A percentile compares a stretch with the other conserved stretches of the same genome.
phyloP scores from a whole-genome alignment of 2,888 invertebrate genomes.

The Calameuta pallipes region DNA sequence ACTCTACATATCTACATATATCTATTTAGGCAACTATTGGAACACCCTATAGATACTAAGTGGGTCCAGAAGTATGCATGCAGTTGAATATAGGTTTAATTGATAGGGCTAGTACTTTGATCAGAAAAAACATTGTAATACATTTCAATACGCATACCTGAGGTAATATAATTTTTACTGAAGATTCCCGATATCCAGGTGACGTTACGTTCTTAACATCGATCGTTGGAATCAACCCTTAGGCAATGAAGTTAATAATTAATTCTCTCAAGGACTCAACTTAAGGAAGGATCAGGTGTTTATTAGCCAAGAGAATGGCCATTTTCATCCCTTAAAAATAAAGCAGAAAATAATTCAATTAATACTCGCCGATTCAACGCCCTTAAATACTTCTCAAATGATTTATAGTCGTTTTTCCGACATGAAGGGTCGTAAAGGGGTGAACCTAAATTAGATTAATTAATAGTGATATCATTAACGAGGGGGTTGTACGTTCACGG shows the following conservation, averaged over 20 bases:
- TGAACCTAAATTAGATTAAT: conserved; percentile 22
- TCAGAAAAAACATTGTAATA: background rate
- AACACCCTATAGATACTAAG: background rate
- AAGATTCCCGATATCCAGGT: background rate
- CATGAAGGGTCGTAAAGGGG: background rate
- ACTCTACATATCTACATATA: background rate
- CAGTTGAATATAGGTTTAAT: background rate
- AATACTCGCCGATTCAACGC: background rate
- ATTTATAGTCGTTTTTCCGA: background rate
- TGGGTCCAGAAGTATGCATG: background rate
- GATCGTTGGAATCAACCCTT: background rate
- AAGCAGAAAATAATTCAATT: background rate
- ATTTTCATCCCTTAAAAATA: conserved; percentile 10
- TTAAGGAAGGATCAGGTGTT: background rate
- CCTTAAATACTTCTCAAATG: background rate
- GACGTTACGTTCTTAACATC: background rate
- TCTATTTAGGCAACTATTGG: background rate
- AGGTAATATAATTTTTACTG: background rate
- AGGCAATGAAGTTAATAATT: background rate
- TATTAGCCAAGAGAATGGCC: background rate
- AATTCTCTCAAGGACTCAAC: background rate
- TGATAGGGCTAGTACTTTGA: background rate
- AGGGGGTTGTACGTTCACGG: background rate
- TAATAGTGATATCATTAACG: conserved; percentile 14
- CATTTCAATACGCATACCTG: background rate